A percentile compares a stretch with the other conserved stretches of the same genome.
Conservation (phyloP, 1,140 invertebrate species). For the Arion vulgaris region DNA sequence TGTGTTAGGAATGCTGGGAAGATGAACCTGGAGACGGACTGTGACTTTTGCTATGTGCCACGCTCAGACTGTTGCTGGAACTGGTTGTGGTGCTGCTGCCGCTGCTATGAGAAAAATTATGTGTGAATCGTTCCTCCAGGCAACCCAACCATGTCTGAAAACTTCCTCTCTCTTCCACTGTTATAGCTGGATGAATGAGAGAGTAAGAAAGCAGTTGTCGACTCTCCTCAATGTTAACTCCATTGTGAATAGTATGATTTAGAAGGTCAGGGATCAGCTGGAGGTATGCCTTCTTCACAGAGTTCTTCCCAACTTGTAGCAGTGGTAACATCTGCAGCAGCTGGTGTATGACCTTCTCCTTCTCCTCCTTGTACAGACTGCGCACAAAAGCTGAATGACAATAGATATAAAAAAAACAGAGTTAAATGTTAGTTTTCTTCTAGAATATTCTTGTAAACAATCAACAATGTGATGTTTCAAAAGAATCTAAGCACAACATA, state of each 20-base stretch:
- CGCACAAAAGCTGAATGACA: conserved; percentile 73
- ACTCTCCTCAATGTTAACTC: conserved; percentile 81
- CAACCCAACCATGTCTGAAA: conserved; percentile 83
- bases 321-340: conserved; percentile 88
- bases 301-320: conserved; percentile 86
- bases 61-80: conserved; percentile 22
- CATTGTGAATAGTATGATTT: conserved; percentile 78
- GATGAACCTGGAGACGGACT: conserved; percentile 10
- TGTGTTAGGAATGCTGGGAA: conserved; percentile 33
- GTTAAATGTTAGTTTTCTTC: too few relatives aligned
- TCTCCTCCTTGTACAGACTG: conserved; percentile 78
- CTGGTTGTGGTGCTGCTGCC: conserved; percentile 20
- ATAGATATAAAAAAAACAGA: too few relatives aligned
- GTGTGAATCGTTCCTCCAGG: conserved; percentile 79
- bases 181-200: conserved; percentile 93
- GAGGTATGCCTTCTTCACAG: conserved; percentile 83
- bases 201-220: conserved; percentile 86
- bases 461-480: too few relatives aligned
- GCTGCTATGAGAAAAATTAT: conserved; percentile 48
- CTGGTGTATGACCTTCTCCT: conserved; percentile 80
- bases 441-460: too few relatives aligned
- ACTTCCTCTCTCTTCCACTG: conserved; percentile 82
- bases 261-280: conserved; percentile 81
- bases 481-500: too few relatives aligned
- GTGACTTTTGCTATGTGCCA: conserved; percentile 23